These are phyloP conservation scores for Stenchaetothrips biformis DNA, from an alignment of 2,888 invertebrate genomes.

Conservation along the genomic window DNA sequence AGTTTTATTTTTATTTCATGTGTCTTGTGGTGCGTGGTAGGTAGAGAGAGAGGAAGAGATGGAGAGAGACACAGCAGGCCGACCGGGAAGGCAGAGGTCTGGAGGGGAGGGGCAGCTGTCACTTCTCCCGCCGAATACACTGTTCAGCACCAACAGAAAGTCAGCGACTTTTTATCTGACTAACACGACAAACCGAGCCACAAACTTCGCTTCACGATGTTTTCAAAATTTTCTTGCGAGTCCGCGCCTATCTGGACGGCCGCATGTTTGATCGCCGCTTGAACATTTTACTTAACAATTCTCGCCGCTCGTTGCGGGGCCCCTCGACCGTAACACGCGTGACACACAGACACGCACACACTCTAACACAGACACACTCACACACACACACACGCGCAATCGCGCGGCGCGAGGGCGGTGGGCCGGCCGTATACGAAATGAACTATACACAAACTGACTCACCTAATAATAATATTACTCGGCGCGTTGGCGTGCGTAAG, in stretches of 20 bases:
- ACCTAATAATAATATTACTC: slow-evolving; percentile 37
- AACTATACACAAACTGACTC: slow-evolving; percentile 33
- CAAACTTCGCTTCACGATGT: too few relatives aligned
- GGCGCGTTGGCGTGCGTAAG: not conserved
- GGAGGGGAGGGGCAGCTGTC: slow-evolving; percentile 34
- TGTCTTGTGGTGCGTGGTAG: not conserved
- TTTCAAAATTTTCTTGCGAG: too few relatives aligned
- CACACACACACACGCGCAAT: slow-evolving; percentile 10
- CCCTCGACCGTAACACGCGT: too few relatives aligned
- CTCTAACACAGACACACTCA: not conserved
- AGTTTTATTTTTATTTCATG: slow-evolving; percentile 28
- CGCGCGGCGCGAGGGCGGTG: slow-evolving; percentile 9
- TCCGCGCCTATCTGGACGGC: too few relatives aligned
- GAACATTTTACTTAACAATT: too few relatives aligned
- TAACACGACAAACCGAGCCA: too few relatives aligned
- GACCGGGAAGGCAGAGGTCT: slow-evolving; percentile 37
- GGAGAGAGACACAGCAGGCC: slow-evolving; percentile 35
- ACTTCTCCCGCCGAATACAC: not conserved
- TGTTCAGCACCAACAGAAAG: not conserved
- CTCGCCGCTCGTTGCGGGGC: too few relatives aligned
- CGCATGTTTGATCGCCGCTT: too few relatives aligned
- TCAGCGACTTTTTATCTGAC: too few relatives aligned
- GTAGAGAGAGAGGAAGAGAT: slow-evolving; percentile 36
- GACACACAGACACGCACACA: too few relatives aligned
- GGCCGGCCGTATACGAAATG: not conserved